A percentile compares a stretch with the other conserved stretches of the same genome.
Conservation (phyloP, 2,888 invertebrate species). For the Erebia palarica region DNA sequence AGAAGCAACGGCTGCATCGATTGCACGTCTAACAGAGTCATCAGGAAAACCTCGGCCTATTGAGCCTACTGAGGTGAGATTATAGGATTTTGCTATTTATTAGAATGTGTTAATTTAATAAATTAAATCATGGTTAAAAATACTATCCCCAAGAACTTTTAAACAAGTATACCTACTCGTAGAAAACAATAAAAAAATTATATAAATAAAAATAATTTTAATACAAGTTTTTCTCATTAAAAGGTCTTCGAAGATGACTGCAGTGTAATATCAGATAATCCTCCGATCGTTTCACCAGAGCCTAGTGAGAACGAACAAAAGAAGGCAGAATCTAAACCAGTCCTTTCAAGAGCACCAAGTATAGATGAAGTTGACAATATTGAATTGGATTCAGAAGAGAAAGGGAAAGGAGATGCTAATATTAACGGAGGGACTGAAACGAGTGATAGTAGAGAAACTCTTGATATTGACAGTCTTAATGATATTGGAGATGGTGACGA, state of each 20-base stretch:
- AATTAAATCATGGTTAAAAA: neutral
- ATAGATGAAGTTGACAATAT: slow-evolving; percentile 77
- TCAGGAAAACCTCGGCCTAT: slow-evolving; percentile 74
- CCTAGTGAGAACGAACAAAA: slow-evolving; percentile 75
- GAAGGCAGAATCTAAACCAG: slow-evolving; percentile 61
- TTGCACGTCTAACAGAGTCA: slow-evolving; percentile 92
- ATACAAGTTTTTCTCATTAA: slow-evolving; percentile 1
- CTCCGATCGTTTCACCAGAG: slow-evolving; percentile 76
- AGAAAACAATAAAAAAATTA: neutral
- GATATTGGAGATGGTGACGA: slow-evolving; percentile 76
- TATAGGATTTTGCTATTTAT: neutral
- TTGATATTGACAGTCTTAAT: slow-evolving; percentile 77
- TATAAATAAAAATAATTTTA: too few relatives aligned
- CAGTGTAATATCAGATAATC: slow-evolving; percentile 81
- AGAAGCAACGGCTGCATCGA: slow-evolving; percentile 91
- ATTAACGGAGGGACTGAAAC: slow-evolving; percentile 81
- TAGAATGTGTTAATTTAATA: neutral
- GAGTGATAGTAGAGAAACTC: slow-evolving; percentile 70
- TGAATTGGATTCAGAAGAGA: slow-evolving; percentile 68
- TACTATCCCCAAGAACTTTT: neutral
- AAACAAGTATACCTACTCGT: neutral
- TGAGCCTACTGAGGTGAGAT: slow-evolving; percentile 47
- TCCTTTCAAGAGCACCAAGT: slow-evolving; percentile 73
- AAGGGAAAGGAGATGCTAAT: slow-evolving; percentile 61
- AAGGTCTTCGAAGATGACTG: slow-evolving; percentile 83